Evolutionary conservation across 2,797 vertebrate species (phyloP), one percentile per base, ranked within the genome.

Genomic region (Dryobates pubescens): DNA sequence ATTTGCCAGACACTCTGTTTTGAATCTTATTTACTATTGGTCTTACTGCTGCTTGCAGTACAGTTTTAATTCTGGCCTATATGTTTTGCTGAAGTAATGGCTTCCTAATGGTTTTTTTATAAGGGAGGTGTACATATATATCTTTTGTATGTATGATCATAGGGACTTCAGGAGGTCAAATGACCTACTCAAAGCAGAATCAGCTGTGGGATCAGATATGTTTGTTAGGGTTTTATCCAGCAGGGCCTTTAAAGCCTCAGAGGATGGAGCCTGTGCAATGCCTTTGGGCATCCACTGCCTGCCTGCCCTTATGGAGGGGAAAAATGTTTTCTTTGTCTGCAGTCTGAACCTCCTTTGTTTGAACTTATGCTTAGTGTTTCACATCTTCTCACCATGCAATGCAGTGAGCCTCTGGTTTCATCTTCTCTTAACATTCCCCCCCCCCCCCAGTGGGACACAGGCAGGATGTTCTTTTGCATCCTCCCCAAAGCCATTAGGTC

Each of bases 351-450:
- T 77, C 16, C 38, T 73, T 59, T 86, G n/a, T 82, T 47, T 49
- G 56, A 71, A 24, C 1, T 62, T 20, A 38, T 2, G 2, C 29
- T 18, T 69, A 6, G 41, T 62, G 3, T 86, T 17, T 67, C 14
- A 38, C 3, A 4, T 67, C n/a, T 4, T 88, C 20, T 36, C 6
- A 27, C 26, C 2, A 0, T 7, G 12, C 8, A 13, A 17, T 2
- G 1, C 24, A 38, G 49, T 53, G 58, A 29, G 16, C 16, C 18
- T 29, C 13, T 3, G 9, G 14, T 27, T 82, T 13, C 13, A 14
- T 76, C 17, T 6, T 63, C 22, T 79, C 30, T 59, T 58, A 59
- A 18, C 3, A n/a, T n/a, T n/a, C 32, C 32, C 32, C 8, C 14
- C 5, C 11, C 7, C 18, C 64, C 0, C 0, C 30, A 23, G 10